Evolutionary conservation across 2,797 vertebrate genomes (phyloP).

Genomic region (Hoplostethus mediterraneus): DNA sequence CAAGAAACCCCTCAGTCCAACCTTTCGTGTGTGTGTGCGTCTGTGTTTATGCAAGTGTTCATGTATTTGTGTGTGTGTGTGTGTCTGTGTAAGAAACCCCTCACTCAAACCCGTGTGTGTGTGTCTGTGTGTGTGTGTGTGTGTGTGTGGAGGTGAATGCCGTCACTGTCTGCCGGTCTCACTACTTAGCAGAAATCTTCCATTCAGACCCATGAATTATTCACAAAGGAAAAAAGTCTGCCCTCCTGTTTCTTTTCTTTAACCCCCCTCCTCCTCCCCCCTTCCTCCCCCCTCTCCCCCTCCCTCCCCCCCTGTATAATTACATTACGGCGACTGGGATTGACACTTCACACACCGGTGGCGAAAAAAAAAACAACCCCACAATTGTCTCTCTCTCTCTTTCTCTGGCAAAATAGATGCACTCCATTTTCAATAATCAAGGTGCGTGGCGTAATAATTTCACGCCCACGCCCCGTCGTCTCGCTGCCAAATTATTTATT

Average conservation of each 20-base stretch:
- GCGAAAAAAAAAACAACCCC: conserved; percentile 5
- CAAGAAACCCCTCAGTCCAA: too few relatives aligned
- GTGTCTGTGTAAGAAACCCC: background rate
- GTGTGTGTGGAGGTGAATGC: background rate
- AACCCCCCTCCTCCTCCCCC: background rate
- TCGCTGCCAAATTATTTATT: conserved; percentile 51
- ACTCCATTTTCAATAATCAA: conserved; percentile 64
- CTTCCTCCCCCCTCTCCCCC: background rate
- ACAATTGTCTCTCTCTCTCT: conserved; percentile 9
- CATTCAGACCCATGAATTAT: conserved; percentile 66
- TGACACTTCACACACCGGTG: conserved; percentile 50
- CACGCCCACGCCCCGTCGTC: conserved; percentile 31
- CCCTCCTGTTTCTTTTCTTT: conserved; percentile 41
- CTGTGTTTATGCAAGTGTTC: background rate
- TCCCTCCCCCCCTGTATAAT: conserved; percentile 48
- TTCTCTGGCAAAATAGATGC: conserved; percentile 30
- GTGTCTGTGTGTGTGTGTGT: conserved; percentile 18
- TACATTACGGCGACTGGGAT: conserved; percentile 50
- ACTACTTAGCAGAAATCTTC: conserved; percentile 57
- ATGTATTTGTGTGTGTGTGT: background rate
- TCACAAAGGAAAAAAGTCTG: conserved; percentile 55
- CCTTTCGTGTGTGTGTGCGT: background rate
- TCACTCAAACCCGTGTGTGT: background rate
- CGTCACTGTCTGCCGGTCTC: conserved; percentile 4
- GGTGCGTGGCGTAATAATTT: conserved; percentile 53